Base-by-base conservation (phyloP, 2,888 invertebrate species). In the Chrysomela aeneicollis region DNA sequence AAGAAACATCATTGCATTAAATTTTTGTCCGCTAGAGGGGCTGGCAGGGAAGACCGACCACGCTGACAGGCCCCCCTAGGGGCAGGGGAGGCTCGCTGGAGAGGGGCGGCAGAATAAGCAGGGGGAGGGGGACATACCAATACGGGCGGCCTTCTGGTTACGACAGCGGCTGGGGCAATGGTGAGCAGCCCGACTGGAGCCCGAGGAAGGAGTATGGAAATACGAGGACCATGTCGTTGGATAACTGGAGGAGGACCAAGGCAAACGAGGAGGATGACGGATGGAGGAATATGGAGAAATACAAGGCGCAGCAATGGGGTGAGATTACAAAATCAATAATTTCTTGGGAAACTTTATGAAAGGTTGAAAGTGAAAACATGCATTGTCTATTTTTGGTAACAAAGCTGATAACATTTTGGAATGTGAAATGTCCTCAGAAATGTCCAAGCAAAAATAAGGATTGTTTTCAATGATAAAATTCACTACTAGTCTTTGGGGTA, bases 161-260 rank as follows among this genome's bases (percentile, higher is more conserved):
- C 77, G 81, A 80, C 76, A 82, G 81, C 64, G 84, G 85, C 22
- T 87, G 87, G 87, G 83, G 87, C 73, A 81, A 87, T 72, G 87
- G 87, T 70, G 85, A 82, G 42, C 85, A 85, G 64, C 77, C 85
- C 12, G 87, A 87, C 66, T 87, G 87, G 86, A 86, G 86, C 77
- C 87, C 87, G 19, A 83, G 87, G 58, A 88, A 88, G 75, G 87
- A 87, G 67, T 82, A 84, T 61, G 51, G 58, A 12, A 81, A 82
- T 47, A 80, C 84, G 15, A 73, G 82, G 50, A 82, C 83, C 22
- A 73, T 82, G 68, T 82, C 84, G 47, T 72, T 70, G 66, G 81
- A 81, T 59, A 84, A 83, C 71, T 87, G 86, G 87, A 78, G 87
- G 70, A 81, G 86, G 65, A 82, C 85, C 49, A 80, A 81, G 35